These are phyloP conservation scores for Paramormyrops hopkinsi DNA, from an alignment of 2,797 vertebrate species.

Conservation along the genomic window DNA sequence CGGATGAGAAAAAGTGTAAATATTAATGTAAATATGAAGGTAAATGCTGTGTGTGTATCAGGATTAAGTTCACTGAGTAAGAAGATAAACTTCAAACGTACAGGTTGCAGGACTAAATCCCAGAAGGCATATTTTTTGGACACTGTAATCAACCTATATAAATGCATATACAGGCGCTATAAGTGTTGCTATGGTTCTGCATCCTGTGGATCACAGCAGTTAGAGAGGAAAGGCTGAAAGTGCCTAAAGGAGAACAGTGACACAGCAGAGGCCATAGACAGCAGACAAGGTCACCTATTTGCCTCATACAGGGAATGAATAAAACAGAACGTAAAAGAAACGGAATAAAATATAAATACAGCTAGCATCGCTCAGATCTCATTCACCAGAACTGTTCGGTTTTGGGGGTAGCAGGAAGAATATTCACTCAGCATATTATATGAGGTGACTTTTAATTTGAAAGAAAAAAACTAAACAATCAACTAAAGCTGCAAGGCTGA, in stretches of 20 bases:
- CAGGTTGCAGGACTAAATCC: conserved; percentile 8
- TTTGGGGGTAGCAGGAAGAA: not conserved
- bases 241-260: not conserved
- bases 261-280: not conserved
- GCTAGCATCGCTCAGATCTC: not conserved
- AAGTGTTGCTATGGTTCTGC: not conserved
- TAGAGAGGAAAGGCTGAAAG: not conserved
- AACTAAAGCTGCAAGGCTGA: not conserved
- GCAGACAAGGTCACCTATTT: not conserved
- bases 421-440: not conserved
- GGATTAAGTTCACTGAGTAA: not conserved
- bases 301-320: not conserved
- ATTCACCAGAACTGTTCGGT: not conserved
- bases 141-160: not conserved
- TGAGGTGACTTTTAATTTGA: not conserved
- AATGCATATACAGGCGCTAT: not conserved
- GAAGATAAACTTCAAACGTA: not conserved
- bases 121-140: not conserved
- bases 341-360: not conserved
- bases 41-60: not conserved
- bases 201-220: not conserved
- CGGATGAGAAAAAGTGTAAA: not conserved
- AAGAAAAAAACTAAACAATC: not conserved
- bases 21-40: not conserved
- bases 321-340: not conserved